Conservation (phyloP, 1,140 invertebrate genomes). For the Sesamia nonagrioides region DNA sequence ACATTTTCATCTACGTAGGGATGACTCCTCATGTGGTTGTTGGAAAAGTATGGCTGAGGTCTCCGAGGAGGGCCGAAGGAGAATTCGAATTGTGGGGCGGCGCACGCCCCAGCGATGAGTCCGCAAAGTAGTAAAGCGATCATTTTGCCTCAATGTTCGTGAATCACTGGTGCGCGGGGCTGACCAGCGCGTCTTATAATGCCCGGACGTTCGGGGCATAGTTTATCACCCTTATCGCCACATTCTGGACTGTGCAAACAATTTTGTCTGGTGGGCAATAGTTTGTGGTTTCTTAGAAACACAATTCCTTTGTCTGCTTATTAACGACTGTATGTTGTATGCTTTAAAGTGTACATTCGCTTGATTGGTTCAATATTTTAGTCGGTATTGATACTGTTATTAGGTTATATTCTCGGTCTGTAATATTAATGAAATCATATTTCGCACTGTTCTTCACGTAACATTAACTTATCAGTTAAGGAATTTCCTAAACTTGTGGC, state of each 20-base stretch:
- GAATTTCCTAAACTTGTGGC: no score
- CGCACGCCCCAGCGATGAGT: constrained; percentile 55
- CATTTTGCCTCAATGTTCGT: constrained; percentile 51
- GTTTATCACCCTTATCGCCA: constrained; percentile 71
- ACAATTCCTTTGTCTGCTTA: background rate
- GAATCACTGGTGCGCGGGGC: constrained; percentile 43
- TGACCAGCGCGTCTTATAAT: constrained; percentile 55
- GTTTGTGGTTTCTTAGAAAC: constrained; percentile 51
- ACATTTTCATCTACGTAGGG: constrained; percentile 51
- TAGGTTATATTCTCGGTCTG: background rate
- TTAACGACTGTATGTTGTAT: background rate
- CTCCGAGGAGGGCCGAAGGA: constrained; percentile 9
- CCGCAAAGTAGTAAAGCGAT: constrained; percentile 52
- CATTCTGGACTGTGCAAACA: constrained; percentile 65
- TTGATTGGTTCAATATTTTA: background rate
- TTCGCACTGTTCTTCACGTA: background rate
- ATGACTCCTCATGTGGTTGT: constrained; percentile 27
- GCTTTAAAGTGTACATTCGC: background rate
- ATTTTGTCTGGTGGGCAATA: constrained; percentile 38
- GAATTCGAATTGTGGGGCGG: constrained; percentile 59
- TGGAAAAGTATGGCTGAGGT: constrained; percentile 1
- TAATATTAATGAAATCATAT: background rate
- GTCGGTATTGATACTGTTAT: background rate
- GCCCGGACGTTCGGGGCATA: constrained; percentile 51
- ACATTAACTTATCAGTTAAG: no score